Evolutionary conservation across 2,888 invertebrate species (phyloP).

Genomic region (Lepidochitona cinerea): DNA sequence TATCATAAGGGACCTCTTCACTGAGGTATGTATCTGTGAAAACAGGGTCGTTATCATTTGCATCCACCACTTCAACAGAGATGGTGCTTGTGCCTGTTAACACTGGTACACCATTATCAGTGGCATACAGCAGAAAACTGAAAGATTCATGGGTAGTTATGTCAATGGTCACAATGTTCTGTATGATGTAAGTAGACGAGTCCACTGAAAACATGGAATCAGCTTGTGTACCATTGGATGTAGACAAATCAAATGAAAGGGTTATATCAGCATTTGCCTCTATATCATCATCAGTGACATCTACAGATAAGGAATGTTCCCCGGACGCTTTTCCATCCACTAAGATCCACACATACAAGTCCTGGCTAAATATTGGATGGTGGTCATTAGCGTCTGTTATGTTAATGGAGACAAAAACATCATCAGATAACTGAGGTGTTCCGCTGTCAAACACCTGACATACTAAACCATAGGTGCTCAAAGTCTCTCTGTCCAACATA

Average conservation of each 20-base stretch:
- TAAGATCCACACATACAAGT: conserved; percentile 78
- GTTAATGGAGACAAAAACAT: conserved; percentile 86
- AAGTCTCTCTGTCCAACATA: neutral
- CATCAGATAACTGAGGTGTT: conserved; percentile 77
- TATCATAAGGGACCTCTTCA: conserved; percentile 51
- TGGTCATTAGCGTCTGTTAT: conserved; percentile 88
- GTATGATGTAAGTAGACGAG: conserved; percentile 29
- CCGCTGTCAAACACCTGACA: conserved; percentile 69
- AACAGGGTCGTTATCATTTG: conserved; percentile 52
- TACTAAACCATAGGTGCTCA: neutral
- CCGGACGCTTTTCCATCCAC: conserved; percentile 90
- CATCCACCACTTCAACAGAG: conserved; percentile 29
- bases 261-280: conserved; percentile 86
- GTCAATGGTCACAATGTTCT: conserved; percentile 27
- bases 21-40: conserved; percentile 49
- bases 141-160: conserved; percentile 22
- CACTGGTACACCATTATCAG: conserved; percentile 40
- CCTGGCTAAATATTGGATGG: conserved; percentile 81
- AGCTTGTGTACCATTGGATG: conserved; percentile 33
- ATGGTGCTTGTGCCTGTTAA: conserved; percentile 37
- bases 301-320: conserved; percentile 87
- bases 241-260: conserved; percentile 75
- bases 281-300: conserved; percentile 86
- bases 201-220: conserved; percentile 42
- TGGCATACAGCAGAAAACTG: conserved; percentile 32